A percentile compares a stretch with the other conserved stretches of the same genome.
phyloP scores from a whole-genome alignment of 2,113 vertebrate genomes.

The Leucosticte australis region DNA sequence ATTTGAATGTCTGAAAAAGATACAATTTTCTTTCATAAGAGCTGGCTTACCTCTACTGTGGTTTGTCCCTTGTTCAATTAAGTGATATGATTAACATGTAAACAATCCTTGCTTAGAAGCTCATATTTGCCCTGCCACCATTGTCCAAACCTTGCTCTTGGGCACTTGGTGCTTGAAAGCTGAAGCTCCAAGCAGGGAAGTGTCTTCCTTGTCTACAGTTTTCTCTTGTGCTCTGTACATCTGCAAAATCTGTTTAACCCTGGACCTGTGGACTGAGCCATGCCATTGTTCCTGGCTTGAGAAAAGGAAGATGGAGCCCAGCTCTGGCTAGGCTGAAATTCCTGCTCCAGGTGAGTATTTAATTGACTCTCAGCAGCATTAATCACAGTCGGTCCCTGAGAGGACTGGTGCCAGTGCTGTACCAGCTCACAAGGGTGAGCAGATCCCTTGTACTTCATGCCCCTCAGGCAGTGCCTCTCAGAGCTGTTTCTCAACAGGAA shows the following conservation, averaged over 20 bases:
- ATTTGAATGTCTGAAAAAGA: background rate
- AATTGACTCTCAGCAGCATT: background rate
- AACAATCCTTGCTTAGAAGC: background rate
- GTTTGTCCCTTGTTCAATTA: background rate
- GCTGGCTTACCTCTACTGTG: background rate
- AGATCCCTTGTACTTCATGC: fast-evolving
- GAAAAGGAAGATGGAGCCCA: background rate
- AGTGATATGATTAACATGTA: background rate
- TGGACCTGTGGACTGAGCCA: background rate
- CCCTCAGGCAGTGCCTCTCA: background rate
- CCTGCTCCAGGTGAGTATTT: background rate
- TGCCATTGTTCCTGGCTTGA: background rate
- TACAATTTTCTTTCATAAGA: background rate
- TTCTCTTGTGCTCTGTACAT: background rate
- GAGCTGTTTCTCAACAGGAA: background rate
- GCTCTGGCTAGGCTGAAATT: background rate
- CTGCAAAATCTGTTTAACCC: background rate
- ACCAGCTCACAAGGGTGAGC: background rate
- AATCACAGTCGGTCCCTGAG: background rate
- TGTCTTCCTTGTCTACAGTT: background rate
- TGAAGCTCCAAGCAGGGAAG: background rate
- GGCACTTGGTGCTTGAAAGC: background rate
- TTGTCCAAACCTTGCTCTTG: background rate
- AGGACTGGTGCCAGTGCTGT: background rate
- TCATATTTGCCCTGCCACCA: background rate